Conservation (phyloP, 1,140 invertebrate species). For the Berghia stephanieae region DNA sequence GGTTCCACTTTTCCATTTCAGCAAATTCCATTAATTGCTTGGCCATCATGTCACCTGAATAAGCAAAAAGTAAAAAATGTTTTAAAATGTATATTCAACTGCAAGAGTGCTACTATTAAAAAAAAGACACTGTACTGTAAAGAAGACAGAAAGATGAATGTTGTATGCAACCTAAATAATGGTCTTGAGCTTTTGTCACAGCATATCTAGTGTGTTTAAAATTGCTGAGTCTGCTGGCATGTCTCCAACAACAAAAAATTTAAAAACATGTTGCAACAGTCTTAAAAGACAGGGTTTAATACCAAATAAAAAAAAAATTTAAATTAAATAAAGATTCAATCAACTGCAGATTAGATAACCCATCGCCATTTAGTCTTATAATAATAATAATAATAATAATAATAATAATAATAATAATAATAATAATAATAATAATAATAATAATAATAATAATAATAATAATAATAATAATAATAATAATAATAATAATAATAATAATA, state of each 20-base stretch:
- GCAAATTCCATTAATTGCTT: slow-evolving; percentile 55
- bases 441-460: not conserved
- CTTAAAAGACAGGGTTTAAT: not conserved
- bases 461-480: not conserved
- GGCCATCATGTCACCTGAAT: slow-evolving; percentile 56
- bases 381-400: not conserved
- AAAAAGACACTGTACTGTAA: not conserved
- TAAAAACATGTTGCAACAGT: not conserved
- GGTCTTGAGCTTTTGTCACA: no score
- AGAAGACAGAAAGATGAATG: no score
- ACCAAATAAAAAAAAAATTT: not conserved
- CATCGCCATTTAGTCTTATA: not conserved
- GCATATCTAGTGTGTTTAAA: no score
- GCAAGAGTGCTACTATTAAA: not conserved
- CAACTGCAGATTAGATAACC: not conserved
- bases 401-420: not conserved
- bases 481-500: not conserved
- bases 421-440: not conserved
- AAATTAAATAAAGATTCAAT: not conserved
- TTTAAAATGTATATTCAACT: not conserved
- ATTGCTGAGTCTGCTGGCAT: not conserved
- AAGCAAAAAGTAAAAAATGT: not conserved
- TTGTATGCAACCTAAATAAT: no score
- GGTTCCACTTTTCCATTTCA: slow-evolving; percentile 56
- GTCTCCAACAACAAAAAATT: not conserved